Evolutionary conservation across 2,888 invertebrate genomes (phyloP).

Genomic region (Hybos culiciformis): DNA sequence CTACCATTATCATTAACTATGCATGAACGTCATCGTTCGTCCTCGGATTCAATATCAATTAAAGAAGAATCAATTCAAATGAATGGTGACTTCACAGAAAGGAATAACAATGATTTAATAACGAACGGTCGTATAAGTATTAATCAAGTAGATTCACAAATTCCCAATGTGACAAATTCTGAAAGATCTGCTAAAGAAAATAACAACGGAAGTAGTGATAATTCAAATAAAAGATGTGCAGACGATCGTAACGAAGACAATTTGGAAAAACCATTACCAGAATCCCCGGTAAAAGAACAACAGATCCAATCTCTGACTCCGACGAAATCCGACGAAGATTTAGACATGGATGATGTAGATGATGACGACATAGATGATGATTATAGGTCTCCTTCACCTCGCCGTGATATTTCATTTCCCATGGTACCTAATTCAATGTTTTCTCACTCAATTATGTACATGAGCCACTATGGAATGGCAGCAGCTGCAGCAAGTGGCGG

Average conservation of each 20-base stretch:
- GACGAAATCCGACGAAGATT: slow-evolving; percentile 24
- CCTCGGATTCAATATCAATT: slow-evolving; percentile 13
- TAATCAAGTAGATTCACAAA: slow-evolving; percentile 8
- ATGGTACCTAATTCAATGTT: slow-evolving; percentile 80
- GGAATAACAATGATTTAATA: slow-evolving; percentile 6
- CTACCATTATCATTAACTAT: slow-evolving; percentile 58
- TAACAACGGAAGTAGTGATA: slow-evolving; percentile 1
- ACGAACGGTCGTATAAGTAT: neutral
- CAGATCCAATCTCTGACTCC: slow-evolving; percentile 13
- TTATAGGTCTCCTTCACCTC: slow-evolving; percentile 32
- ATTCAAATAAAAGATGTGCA: slow-evolving; percentile 17
- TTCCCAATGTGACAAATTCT: neutral
- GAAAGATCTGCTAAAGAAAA: neutral
- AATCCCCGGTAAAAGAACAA: slow-evolving; percentile 38
- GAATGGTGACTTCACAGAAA: slow-evolving; percentile 5
- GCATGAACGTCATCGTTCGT: slow-evolving; percentile 33
- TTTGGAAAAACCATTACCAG: slow-evolving; percentile 20
- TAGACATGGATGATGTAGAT: slow-evolving; percentile 35
- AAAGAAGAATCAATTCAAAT: slow-evolving; percentile 5
- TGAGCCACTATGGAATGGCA: slow-evolving; percentile 73
- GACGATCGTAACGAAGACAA: slow-evolving; percentile 18
- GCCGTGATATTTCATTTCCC: slow-evolving; percentile 59
- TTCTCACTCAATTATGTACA: slow-evolving; percentile 80
- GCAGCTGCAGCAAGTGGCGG: slow-evolving; percentile 38
- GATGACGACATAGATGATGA: slow-evolving; percentile 32